phyloP scores from a whole-genome alignment of 2,888 invertebrate species.

The Catonia carolina region DNA sequence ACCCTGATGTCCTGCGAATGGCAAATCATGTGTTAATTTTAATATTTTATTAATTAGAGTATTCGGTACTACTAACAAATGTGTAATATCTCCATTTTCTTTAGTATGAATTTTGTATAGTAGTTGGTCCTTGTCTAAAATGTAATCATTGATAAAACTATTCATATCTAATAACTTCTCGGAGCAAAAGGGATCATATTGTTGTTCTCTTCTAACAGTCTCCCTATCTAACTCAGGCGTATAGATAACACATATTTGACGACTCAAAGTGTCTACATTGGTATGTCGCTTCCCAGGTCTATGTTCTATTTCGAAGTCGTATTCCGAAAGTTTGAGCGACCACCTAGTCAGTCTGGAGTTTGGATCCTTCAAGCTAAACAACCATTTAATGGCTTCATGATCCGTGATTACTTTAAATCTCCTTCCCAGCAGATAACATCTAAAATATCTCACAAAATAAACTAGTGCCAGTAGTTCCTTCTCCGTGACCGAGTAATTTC shows the following conservation, averaged over 20 bases:
- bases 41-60: not conserved
- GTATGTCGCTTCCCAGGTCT: not conserved
- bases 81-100: too few relatives aligned
- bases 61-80: too few relatives aligned
- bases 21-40: not conserved
- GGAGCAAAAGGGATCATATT: not conserved
- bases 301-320: not conserved
- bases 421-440: slow-evolving; percentile 32
- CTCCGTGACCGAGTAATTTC: slow-evolving; percentile 35
- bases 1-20: not conserved
- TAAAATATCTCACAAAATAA: slow-evolving; percentile 36
- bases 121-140: too few relatives aligned
- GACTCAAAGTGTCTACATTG: too few relatives aligned
- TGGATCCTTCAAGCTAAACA: not conserved
- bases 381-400: not conserved
- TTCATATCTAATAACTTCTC: too few relatives aligned
- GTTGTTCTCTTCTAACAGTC: not conserved
- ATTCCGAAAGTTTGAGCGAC: not conserved
- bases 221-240: not conserved
- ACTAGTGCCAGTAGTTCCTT: slow-evolving; percentile 37
- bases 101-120: too few relatives aligned
- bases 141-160: too few relatives aligned
- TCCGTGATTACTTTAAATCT: slow-evolving; percentile 14
- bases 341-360: not conserved
- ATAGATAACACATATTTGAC: too few relatives aligned